A percentile compares a stretch with the other conserved stretches of the same genome.
Conservation (phyloP, 2,888 invertebrate genomes). For the Aporophyla lueneburgensis region DNA sequence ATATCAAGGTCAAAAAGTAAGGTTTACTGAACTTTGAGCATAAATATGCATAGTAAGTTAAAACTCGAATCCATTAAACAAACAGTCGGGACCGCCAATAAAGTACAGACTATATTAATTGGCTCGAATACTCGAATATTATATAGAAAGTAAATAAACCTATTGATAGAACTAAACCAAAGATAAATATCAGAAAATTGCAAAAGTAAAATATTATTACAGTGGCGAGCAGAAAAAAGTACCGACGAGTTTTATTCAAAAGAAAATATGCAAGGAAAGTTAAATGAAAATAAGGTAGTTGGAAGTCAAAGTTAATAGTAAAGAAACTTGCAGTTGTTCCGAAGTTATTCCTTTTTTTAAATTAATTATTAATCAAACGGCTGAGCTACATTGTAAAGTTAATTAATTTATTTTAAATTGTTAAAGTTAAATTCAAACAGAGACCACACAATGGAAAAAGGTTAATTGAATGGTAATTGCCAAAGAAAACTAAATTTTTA, state of each 20-base stretch:
- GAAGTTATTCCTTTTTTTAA: constrained; percentile 33
- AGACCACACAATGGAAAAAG: background rate
- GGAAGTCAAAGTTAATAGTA: constrained; percentile 25
- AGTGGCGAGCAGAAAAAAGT: constrained; percentile 40
- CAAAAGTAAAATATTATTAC: constrained; percentile 48
- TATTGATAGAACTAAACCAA: constrained; percentile 14
- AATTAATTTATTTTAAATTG: too few species aligned
- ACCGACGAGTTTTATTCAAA: constrained; percentile 14
- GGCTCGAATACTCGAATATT: constrained; percentile 28
- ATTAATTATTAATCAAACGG: constrained; percentile 30
- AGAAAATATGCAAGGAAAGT: constrained; percentile 43
- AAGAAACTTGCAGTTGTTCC: constrained; percentile 24
- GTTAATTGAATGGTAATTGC: background rate
- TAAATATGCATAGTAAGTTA: constrained; percentile 23
- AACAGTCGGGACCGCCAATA: constrained; percentile 10
- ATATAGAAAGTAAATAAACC: constrained; percentile 31
- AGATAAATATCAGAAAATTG: constrained; percentile 54
- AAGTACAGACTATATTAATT: constrained; percentile 36
- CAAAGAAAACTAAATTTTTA: background rate
- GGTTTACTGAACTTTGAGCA: background rate
- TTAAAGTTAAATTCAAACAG: too few species aligned
- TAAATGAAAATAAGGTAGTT: constrained; percentile 35
- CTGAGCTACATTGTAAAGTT: background rate
- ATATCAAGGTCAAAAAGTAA: constrained; percentile 7
- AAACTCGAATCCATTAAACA: constrained; percentile 27